phyloP scores from a whole-genome alignment of 2,797 vertebrate species.

The Tamandua tetradactyla region DNA sequence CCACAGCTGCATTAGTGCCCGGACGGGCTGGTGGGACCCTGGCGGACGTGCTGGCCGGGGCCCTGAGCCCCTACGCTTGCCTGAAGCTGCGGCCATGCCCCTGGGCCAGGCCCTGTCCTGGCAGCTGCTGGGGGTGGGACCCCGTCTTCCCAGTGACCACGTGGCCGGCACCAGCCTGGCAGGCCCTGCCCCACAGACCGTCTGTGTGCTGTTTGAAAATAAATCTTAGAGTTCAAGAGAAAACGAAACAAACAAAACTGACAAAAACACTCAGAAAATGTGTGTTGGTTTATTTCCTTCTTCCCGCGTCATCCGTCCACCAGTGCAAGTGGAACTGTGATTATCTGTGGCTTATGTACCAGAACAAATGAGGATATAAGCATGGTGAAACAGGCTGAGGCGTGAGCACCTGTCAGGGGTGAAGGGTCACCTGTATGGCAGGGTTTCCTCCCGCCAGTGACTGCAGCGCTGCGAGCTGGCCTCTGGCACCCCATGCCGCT shows the following conservation, averaged over 20 bases:
- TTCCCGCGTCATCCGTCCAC: conserved; percentile 38
- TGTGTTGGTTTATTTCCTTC: conserved; percentile 49
- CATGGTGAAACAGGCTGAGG: background rate
- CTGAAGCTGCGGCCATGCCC: conserved; percentile 53
- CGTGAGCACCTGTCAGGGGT: background rate
- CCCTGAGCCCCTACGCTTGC: conserved; percentile 42
- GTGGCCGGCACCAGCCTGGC: conserved; percentile 59
- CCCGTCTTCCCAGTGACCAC: background rate
- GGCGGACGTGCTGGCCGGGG: background rate
- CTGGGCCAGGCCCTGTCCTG: conserved; percentile 31
- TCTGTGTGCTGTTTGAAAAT: conserved; percentile 84
- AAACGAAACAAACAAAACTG: conserved; percentile 50
- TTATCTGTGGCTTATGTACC: background rate
- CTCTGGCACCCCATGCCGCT: no score
- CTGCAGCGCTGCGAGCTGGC: background rate
- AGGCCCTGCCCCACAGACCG: conserved; percentile 80
- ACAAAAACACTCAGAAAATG: conserved; percentile 65
- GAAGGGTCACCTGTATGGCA: background rate
- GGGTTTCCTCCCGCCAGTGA: background rate
- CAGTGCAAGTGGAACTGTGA: conserved; percentile 56
- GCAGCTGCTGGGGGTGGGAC: conserved; percentile 58
- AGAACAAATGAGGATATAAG: background rate
- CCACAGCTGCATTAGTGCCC: conserved; percentile 49
- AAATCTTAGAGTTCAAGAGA: conserved; percentile 83
- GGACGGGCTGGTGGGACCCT: conserved; percentile 12